Percentiles rank a stretch among this genome's conserved stretches.
Evolutionary conservation across 2,797 vertebrate species (phyloP).

Genomic region (Macrochelys suwanniensis): DNA sequence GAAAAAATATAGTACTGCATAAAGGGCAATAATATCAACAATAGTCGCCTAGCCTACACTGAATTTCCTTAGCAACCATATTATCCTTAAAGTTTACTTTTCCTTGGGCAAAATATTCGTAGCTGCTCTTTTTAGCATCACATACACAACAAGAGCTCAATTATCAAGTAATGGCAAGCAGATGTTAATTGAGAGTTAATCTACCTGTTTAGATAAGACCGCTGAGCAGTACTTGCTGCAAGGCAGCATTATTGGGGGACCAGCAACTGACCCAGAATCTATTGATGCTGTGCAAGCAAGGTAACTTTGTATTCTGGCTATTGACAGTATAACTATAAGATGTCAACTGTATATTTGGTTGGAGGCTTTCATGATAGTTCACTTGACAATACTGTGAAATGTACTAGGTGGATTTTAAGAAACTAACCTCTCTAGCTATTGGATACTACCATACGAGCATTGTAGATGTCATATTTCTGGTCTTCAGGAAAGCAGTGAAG

Average conservation of each 20-base stretch:
- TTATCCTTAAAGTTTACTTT: neutral
- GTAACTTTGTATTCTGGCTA: neutral
- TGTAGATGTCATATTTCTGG: neutral
- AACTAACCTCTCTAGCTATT: neutral
- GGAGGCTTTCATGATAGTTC: neutral
- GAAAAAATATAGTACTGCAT: neutral
- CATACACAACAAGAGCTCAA: neutral
- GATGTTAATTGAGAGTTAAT: neutral
- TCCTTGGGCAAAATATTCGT: neutral
- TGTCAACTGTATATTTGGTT: neutral
- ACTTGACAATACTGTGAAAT: neutral
- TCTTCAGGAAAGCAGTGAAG: neutral
- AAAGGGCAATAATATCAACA: conserved; percentile 11
- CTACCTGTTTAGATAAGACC: neutral
- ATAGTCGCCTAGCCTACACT: neutral
- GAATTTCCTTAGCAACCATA: conserved; percentile 1
- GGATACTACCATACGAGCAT: too few species aligned
- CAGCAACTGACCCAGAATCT: neutral
- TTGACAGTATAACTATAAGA: neutral
- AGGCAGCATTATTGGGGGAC: neutral
- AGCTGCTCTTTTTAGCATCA: neutral
- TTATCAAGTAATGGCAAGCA: neutral
- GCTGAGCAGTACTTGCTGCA: neutral
- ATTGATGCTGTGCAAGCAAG: neutral
- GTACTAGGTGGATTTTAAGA: neutral